These are phyloP conservation scores for Aselliscus stoliczkanus DNA, from an alignment of 2,797 vertebrate genomes.

Conservation along the genomic window DNA sequence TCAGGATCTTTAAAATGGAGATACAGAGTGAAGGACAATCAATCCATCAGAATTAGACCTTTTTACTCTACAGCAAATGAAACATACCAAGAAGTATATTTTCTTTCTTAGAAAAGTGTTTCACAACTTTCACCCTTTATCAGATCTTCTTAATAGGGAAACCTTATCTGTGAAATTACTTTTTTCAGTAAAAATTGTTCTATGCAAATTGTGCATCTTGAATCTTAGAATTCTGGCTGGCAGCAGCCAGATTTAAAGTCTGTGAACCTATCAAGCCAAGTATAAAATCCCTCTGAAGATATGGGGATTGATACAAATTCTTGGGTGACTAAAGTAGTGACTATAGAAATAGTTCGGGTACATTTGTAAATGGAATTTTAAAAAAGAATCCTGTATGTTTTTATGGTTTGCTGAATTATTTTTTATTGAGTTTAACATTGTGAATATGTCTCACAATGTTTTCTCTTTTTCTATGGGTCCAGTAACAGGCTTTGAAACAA, in stretches of 20 bases:
- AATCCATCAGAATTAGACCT: slow-evolving; percentile 68
- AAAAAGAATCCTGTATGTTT: not conserved
- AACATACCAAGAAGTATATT: slow-evolving; percentile 58
- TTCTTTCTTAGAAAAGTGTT: slow-evolving; percentile 39
- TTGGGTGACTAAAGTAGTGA: not conserved
- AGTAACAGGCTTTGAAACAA: slow-evolving; percentile 1
- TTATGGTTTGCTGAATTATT: not conserved
- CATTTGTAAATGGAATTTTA: not conserved
- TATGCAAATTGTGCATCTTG: slow-evolving; percentile 19
- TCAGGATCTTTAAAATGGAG: slow-evolving; percentile 76
- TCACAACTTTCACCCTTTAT: slow-evolving; percentile 54
- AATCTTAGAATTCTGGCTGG: slow-evolving; percentile 52
- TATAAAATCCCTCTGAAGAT: slow-evolving; percentile 29
- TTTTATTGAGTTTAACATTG: not conserved
- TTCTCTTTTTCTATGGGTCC: not conserved
- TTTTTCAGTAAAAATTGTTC: slow-evolving; percentile 36
- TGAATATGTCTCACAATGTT: not conserved
- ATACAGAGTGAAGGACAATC: slow-evolving; percentile 76
- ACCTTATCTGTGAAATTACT: slow-evolving; percentile 47
- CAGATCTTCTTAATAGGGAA: slow-evolving; percentile 64
- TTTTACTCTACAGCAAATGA: slow-evolving; percentile 64
- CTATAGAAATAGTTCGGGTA: not conserved
- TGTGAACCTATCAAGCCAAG: slow-evolving; percentile 24
- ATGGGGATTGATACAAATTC: not conserved
- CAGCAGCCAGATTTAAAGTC: slow-evolving; percentile 27